Evolutionary conservation across 2,797 vertebrate species (phyloP).

Genomic region (Hoplostethus atlanticus): DNA sequence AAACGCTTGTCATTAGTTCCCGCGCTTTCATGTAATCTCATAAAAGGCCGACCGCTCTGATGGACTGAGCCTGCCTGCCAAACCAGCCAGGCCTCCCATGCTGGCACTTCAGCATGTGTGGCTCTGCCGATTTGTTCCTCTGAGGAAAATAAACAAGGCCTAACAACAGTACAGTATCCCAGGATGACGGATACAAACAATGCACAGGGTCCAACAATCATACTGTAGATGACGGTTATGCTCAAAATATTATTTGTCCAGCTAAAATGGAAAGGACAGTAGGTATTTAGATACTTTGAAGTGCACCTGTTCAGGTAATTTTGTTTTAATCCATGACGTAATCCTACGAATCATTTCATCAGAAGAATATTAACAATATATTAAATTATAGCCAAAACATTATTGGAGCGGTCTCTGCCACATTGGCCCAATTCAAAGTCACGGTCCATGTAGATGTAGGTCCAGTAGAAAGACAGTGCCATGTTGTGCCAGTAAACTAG

Average conservation of each 20-base stretch:
- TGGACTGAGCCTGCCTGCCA: slow-evolving; percentile 61
- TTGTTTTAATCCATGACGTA: too few species aligned
- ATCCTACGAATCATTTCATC: too few species aligned
- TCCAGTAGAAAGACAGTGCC: background rate
- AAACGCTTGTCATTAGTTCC: slow-evolving; percentile 75
- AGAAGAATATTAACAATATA: background rate
- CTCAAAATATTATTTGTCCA: too few species aligned
- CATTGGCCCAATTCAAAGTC: background rate
- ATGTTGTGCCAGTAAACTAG: slow-evolving; percentile 31
- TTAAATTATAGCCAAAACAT: background rate
- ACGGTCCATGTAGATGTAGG: too few species aligned
- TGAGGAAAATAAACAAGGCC: slow-evolving; percentile 42
- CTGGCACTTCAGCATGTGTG: slow-evolving; percentile 55
- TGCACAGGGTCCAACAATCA: too few species aligned
- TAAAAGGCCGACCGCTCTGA: slow-evolving; percentile 69
- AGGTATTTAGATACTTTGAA: background rate
- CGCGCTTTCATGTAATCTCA: slow-evolving; percentile 79
- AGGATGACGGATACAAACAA: background rate
- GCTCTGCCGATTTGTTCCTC: slow-evolving; percentile 32
- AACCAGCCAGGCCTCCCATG: slow-evolving; percentile 60
- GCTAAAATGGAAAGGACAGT: too few species aligned
- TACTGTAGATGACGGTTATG: too few species aligned
- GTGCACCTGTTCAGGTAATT: slow-evolving; percentile 4
- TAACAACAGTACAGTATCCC: slow-evolving; percentile 30
- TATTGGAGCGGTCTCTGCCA: background rate